Conservation (phyloP, 1,140 invertebrate species). For the Lepidurus packardi region DNA sequence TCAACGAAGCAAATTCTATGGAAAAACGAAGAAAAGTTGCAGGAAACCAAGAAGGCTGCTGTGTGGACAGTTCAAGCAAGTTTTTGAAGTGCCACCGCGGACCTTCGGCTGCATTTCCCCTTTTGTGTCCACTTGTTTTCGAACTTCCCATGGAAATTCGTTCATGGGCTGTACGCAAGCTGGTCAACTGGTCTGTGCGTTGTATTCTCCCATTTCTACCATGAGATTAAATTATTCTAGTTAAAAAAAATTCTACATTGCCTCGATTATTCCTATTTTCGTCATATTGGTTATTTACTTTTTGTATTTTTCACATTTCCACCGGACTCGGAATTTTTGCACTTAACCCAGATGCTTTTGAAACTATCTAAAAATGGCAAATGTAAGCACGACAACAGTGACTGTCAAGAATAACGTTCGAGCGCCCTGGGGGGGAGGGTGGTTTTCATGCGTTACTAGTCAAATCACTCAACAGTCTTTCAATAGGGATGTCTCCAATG, state of each 20-base stretch:
- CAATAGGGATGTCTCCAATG: slow-evolving; percentile 62
- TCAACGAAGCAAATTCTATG: slow-evolving; percentile 10
- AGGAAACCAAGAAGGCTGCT: slow-evolving; percentile 14
- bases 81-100: not conserved
- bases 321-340: too few species aligned
- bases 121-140: slow-evolving; percentile 23
- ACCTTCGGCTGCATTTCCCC: slow-evolving; percentile 18
- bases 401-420: not conserved
- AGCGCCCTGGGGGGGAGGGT: not conserved
- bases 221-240: slow-evolving; percentile 55
- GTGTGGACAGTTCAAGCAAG: slow-evolving; percentile 7
- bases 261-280: not conserved
- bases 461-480: slow-evolving; percentile 56
- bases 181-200: slow-evolving; percentile 30
- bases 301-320: too few species aligned
- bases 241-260: slow-evolving; percentile 45
- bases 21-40: slow-evolving; percentile 17
- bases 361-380: too few species aligned
- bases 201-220: slow-evolving; percentile 53
- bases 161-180: slow-evolving; percentile 10
- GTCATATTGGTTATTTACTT: too few species aligned
- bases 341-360: too few species aligned
- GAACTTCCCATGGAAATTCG: slow-evolving; percentile 15
- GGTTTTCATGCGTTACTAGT: not conserved
- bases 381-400: not conserved